Base-by-base conservation (phyloP, 2,113 vertebrate species). In the Meles meles region DNA sequence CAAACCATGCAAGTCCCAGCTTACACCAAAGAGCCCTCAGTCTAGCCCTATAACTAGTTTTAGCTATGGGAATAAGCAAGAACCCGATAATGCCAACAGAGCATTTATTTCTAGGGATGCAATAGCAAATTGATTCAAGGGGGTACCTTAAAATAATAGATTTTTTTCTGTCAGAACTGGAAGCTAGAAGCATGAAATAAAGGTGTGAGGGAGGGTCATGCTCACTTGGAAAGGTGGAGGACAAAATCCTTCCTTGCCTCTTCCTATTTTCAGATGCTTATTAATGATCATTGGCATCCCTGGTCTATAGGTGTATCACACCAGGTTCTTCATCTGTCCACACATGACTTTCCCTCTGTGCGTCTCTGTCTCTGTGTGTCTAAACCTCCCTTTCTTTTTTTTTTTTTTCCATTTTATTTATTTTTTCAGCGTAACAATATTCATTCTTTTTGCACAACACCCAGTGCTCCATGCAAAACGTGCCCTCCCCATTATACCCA, bases 21-120 rank as follows among this genome's bases (percentile, higher is more conserved):
- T 5, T 3, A 61, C 1, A 61, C 0, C 10, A 71, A 1, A 80
- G 31, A 18, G 27, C 12, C 29, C 5, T 27, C 5, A 29, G 1
- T 20, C 6, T 10, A 57, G 8, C 2, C 17, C 4, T 6, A 34
- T 3, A 37, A 85, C 49, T 31, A 20, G 0, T 37, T 84, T 10
- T 7, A n/a, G 13, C 39, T 80, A 47, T 14, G 74, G 49, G 59
- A 86, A 76, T n/a, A 90, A 65, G 17, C 29, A 90, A 69, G 34
- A 37, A 67, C n/a, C 7, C 23, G 44, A 15, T 67, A 10, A 23
- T 23, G n/a, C n/a, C 47, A 17, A 84, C 39, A 67, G 23, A 65
- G 65, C 18, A 9, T 67, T 67, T 25, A 2, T n/a, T 49, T 86
- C 42, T 67, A 86, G 31, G 31, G 31, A 44, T 23, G 29, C 18